phyloP scores from a whole-genome alignment of 2,113 vertebrate genomes.

The Cervus canadensis region DNA sequence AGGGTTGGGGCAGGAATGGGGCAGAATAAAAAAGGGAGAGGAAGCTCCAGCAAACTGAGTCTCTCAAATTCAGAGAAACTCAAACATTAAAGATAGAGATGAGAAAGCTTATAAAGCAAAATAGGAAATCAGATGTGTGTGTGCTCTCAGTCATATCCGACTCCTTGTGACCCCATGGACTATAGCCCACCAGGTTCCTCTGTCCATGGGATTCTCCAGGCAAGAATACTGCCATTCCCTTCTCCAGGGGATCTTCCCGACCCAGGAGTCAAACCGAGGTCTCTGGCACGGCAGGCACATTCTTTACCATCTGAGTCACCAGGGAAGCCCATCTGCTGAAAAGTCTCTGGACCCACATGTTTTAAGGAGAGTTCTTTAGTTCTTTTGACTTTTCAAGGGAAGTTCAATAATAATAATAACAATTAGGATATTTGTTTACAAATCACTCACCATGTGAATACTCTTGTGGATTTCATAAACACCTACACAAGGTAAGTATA shows the following conservation, averaged over 20 bases:
- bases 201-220: background rate
- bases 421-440: background rate
- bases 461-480: background rate
- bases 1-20: accelerated
- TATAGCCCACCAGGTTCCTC: background rate
- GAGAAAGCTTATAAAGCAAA: background rate
- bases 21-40: background rate
- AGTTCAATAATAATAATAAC: background rate
- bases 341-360: background rate
- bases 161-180: background rate
- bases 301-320: background rate
- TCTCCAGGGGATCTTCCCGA: background rate
- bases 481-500: background rate
- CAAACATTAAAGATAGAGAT: background rate
- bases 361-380: background rate
- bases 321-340: background rate
- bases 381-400: background rate
- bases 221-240: background rate
- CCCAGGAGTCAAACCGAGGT: background rate
- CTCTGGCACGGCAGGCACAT: background rate
- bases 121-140: background rate
- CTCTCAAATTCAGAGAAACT: background rate
- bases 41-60: background rate
- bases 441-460: background rate
- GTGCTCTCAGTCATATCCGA: background rate